phyloP scores from a whole-genome alignment of 2,113 vertebrate species.

The Peromyscus leucopus region DNA sequence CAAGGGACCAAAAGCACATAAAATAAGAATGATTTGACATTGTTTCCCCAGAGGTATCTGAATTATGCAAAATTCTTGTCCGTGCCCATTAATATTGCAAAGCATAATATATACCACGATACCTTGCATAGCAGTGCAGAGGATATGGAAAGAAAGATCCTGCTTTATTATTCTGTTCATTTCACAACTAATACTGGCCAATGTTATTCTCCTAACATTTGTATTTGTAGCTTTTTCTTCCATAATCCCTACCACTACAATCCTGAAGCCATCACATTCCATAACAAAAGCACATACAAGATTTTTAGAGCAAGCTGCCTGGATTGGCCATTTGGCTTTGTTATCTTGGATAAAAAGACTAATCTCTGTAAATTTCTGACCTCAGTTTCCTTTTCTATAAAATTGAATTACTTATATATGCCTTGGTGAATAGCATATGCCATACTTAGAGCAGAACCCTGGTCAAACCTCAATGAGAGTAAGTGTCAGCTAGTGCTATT shows the following conservation, averaged over 20 bases:
- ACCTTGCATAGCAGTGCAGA: background rate
- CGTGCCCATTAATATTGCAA: background rate
- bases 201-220: background rate
- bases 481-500: background rate
- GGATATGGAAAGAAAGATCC: background rate
- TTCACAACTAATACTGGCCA: constrained; percentile 38
- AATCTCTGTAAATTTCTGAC: constrained; percentile 30
- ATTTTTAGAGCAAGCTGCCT: background rate
- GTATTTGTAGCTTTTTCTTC: background rate
- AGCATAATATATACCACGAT: background rate
- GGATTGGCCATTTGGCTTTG: background rate
- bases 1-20: constrained; percentile 8
- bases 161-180: background rate
- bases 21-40: constrained; percentile 18
- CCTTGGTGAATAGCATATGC: background rate
- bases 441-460: background rate
- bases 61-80: constrained; percentile 43
- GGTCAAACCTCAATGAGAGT: constrained; percentile 11
- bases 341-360: background rate
- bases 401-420: background rate
- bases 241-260: background rate
- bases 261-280: background rate
- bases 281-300: background rate
- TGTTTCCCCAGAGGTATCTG: background rate
- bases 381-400: background rate